A percentile compares a stretch with the other conserved stretches of the same genome.
Conservation (phyloP, 2,113 vertebrate species). For the Lampris megalopsis region DNA sequence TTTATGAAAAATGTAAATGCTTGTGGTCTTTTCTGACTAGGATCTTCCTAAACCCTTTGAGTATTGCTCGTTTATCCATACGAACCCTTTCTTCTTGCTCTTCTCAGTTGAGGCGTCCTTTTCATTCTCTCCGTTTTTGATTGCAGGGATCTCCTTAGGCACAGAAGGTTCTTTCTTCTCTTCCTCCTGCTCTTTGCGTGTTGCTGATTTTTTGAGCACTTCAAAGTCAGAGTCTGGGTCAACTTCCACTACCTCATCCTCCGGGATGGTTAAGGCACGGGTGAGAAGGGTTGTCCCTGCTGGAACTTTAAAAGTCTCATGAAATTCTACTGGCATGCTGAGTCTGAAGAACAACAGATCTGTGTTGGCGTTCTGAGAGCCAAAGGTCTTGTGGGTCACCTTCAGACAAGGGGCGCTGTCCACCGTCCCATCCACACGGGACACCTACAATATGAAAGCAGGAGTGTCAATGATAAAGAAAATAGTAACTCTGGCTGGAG, state of each 20-base stretch:
- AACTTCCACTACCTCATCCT: constrained; percentile 89
- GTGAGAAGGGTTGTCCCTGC: constrained; percentile 89
- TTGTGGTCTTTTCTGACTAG: not conserved
- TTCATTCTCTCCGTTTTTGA: constrained; percentile 87
- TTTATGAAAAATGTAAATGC: not conserved
- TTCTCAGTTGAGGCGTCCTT: constrained; percentile 92
- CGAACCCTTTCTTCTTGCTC: constrained; percentile 91
- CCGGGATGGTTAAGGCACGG: constrained; percentile 83
- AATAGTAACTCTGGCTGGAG: not conserved
- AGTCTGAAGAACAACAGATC: constrained; percentile 91
- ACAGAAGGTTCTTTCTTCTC: constrained; percentile 86
- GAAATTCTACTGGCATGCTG: constrained; percentile 93
- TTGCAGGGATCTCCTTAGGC: constrained; percentile 76
- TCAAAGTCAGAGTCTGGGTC: constrained; percentile 93
- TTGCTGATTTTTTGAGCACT: constrained; percentile 89
- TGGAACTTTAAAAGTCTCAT: constrained; percentile 88
- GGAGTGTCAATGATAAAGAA: not conserved
- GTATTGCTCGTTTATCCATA: constrained; percentile 1
- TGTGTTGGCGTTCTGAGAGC: constrained; percentile 91
- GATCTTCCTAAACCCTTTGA: not conserved
- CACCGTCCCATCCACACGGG: constrained; percentile 91
- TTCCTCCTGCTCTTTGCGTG: constrained; percentile 87
- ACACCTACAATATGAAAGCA: constrained; percentile 77
- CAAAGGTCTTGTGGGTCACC: constrained; percentile 88
- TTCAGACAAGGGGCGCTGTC: constrained; percentile 91